Conservation (phyloP, 2,888 invertebrate genomes). For the Drosophila merina region DNA sequence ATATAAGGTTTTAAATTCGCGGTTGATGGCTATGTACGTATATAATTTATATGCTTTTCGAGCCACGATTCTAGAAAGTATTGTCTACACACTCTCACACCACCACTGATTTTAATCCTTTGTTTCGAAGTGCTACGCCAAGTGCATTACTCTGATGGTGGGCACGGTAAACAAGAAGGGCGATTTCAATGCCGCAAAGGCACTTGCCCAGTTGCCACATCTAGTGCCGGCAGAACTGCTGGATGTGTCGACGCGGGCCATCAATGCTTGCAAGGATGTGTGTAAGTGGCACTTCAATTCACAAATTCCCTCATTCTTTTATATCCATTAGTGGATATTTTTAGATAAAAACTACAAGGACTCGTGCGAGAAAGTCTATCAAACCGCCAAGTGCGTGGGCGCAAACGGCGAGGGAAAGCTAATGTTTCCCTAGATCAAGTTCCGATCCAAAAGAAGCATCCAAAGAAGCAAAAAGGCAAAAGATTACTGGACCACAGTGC, state of each 20-base stretch:
- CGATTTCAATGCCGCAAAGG: conserved; percentile 78
- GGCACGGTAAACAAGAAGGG: conserved; percentile 82
- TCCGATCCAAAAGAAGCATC: conserved; percentile 22
- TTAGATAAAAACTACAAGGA: conserved; percentile 81
- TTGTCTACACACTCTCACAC: background rate
- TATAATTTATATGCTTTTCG: too few species aligned
- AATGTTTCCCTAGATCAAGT: conserved; percentile 71
- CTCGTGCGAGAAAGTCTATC: conserved; percentile 77
- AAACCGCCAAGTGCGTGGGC: conserved; percentile 78
- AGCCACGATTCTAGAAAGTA: too few species aligned
- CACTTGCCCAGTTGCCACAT: conserved; percentile 79
- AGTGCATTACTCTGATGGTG: conserved; percentile 80
- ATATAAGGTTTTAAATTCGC: too few species aligned
- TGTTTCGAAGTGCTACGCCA: conserved; percentile 77
- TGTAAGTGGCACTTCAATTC: conserved; percentile 70
- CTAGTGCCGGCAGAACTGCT: conserved; percentile 76
- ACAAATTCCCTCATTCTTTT: background rate
- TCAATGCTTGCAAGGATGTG: conserved; percentile 74
- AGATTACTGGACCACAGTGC: conserved; percentile 2
- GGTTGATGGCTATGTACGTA: too few species aligned
- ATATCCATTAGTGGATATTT: conserved; percentile 8
- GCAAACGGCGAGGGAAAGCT: conserved; percentile 74
- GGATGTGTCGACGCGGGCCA: conserved; percentile 62
- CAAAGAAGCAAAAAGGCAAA: conserved; percentile 15
- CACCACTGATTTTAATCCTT: background rate